A percentile compares a stretch with the other conserved stretches of the same genome.
Evolutionary conservation across 2,797 vertebrate species (phyloP).

Genomic region (Scomberomorus guttatus): DNA sequence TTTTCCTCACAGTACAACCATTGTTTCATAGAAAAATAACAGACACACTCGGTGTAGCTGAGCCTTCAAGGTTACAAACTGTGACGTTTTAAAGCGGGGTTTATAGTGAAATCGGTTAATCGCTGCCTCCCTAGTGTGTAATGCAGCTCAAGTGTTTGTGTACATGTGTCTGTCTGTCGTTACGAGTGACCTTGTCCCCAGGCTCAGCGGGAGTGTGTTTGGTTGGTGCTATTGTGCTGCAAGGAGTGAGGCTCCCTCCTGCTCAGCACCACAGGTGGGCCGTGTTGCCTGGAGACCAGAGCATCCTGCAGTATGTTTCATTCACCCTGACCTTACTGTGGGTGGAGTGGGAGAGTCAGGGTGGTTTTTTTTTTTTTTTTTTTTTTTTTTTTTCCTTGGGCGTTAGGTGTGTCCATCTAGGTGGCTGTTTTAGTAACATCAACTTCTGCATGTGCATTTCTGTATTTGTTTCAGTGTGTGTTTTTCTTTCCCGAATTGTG

Average conservation of each 20-base stretch:
- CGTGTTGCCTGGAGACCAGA: slow-evolving; percentile 63
- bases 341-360: background rate
- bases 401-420: background rate
- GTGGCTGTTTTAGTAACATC: slow-evolving; percentile 9
- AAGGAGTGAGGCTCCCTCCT: slow-evolving; percentile 18
- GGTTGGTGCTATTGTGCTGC: slow-evolving; percentile 20
- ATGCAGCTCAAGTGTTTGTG: background rate
- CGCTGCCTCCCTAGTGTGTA: background rate
- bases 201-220: slow-evolving; percentile 27
- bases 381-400: background rate
- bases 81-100: too few relatives aligned
- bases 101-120: too few relatives aligned
- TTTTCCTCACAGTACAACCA: too few relatives aligned
- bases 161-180: slow-evolving; percentile 2
- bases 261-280: slow-evolving; percentile 38
- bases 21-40: too few relatives aligned
- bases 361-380: background rate
- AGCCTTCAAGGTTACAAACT: too few relatives aligned
- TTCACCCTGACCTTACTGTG: slow-evolving; percentile 22
- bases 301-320: slow-evolving; percentile 38
- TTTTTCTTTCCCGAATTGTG: background rate
- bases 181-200: slow-evolving; percentile 38
- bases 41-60: too few relatives aligned
- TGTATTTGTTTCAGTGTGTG: background rate
- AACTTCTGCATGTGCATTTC: background rate